A percentile compares a stretch with the other conserved stretches of the same genome.
Evolutionary conservation across 2,888 invertebrate genomes (phyloP).

Genomic region (Gasteruption jaculator): DNA sequence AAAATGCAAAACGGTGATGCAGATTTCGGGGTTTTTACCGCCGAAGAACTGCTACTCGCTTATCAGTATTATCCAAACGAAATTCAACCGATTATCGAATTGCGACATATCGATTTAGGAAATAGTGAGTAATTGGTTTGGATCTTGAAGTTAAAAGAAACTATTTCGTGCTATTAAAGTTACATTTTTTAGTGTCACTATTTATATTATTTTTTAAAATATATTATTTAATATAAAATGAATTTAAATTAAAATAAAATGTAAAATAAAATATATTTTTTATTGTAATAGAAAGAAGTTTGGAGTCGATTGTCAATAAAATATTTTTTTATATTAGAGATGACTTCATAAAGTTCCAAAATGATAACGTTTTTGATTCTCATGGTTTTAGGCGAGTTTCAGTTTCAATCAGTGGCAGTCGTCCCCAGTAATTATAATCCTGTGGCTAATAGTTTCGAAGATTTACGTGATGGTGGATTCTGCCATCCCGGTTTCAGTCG

Average conservation of each 20-base stretch:
- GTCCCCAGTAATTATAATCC: slow-evolving; percentile 52
- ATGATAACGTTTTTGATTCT: too few species aligned
- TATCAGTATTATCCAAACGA: slow-evolving; percentile 36
- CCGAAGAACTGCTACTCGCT: slow-evolving; percentile 61
- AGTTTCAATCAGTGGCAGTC: slow-evolving; percentile 62
- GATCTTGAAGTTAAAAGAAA: too few species aligned
- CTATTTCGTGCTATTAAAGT: too few species aligned
- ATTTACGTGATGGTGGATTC: slow-evolving; percentile 55
- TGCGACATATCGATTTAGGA: slow-evolving; percentile 32
- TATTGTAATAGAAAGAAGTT: too few species aligned
- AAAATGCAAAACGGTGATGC: slow-evolving; percentile 55
- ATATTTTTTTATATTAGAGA: too few species aligned
- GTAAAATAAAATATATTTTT: too few species aligned
- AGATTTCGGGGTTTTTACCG: slow-evolving; percentile 59
- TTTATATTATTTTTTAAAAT: too few species aligned
- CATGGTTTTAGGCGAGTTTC: slow-evolving; percentile 52
- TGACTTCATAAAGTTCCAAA: slow-evolving; percentile 6
- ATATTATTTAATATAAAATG: too few species aligned
- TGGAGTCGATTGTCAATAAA: too few species aligned
- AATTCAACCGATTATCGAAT: slow-evolving; percentile 34
- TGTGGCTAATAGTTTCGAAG: slow-evolving; percentile 49
- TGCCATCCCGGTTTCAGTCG: slow-evolving; percentile 66
- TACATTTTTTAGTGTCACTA: too few species aligned
- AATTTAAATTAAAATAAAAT: too few species aligned
- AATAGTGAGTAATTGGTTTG: slow-evolving; percentile 45